These are phyloP conservation scores for Palaemon carinicauda DNA, from an alignment of 1,140 invertebrate genomes.

Conservation along the genomic window DNA sequence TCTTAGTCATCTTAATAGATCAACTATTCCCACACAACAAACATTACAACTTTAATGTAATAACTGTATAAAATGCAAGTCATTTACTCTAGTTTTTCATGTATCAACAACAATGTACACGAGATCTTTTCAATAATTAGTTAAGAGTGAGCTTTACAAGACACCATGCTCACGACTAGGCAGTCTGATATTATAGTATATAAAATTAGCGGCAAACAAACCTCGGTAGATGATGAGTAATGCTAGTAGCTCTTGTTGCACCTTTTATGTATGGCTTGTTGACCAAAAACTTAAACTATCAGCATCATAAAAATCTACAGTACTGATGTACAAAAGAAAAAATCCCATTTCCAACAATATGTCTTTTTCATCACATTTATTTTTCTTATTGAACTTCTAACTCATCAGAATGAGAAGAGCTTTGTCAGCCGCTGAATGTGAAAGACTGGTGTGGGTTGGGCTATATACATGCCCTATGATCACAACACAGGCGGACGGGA, in stretches of 20 bases:
- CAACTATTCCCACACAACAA: conserved; percentile 24
- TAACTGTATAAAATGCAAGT: conserved; percentile 41
- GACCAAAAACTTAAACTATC: conserved; percentile 13
- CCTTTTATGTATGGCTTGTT: conserved; percentile 35
- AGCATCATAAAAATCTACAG: neutral
- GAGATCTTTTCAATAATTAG: conserved; percentile 50
- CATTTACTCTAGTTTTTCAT: conserved; percentile 37
- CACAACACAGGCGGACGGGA: conserved; percentile 51
- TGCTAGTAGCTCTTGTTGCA: conserved; percentile 47
- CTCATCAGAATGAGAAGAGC: conserved; percentile 16
- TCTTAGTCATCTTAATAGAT: neutral
- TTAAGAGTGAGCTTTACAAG: conserved; percentile 43
- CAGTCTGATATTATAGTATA: conserved; percentile 43
- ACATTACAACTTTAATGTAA: conserved; percentile 15
- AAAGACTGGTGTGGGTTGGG: conserved; percentile 55
- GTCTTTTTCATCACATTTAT: conserved; percentile 1
- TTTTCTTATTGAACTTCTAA: conserved; percentile 14
- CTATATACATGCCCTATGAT: conserved; percentile 44
- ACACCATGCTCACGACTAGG: conserved; percentile 48
- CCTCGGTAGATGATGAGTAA: conserved; percentile 43
- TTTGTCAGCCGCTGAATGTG: conserved; percentile 53
- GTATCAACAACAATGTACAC: conserved; percentile 52
- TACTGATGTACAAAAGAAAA: neutral
- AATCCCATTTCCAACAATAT: neutral
- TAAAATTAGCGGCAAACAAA: conserved; percentile 52